These are phyloP conservation scores for Ommatoiulus sabulosus DNA, from an alignment of 2,888 invertebrate species.

Conservation along the genomic window DNA sequence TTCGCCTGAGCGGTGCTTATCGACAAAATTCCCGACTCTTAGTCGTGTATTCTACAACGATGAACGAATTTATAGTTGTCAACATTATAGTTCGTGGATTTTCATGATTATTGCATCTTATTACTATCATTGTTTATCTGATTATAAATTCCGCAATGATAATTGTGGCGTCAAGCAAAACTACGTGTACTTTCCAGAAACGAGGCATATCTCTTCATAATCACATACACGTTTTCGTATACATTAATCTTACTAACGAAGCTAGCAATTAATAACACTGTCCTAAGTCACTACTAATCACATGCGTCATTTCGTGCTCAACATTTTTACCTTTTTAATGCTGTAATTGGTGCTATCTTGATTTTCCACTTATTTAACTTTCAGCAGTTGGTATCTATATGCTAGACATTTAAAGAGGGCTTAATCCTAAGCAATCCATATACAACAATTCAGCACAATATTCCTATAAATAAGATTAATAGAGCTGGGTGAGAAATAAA, in stretches of 20 bases:
- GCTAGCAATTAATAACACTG: slow-evolving; percentile 38
- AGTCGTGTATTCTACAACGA: too few relatives aligned
- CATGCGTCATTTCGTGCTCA: not conserved
- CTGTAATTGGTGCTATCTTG: not conserved
- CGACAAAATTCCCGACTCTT: too few relatives aligned
- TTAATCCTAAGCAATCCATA: not conserved
- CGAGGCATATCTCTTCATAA: slow-evolving; percentile 14
- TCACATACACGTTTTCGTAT: slow-evolving; percentile 47
- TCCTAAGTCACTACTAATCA: slow-evolving; percentile 23
- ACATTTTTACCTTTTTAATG: not conserved
- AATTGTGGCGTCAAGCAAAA: not conserved
- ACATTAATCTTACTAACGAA: slow-evolving; percentile 36
- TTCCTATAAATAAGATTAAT: not conserved
- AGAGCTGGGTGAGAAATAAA: not conserved
- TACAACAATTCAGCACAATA: too few relatives aligned
- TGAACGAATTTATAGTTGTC: not conserved
- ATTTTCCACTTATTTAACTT: not conserved
- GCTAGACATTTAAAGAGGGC: not conserved
- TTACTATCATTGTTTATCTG: not conserved
- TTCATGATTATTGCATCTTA: not conserved
- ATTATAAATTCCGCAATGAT: not conserved
- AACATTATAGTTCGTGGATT: not conserved
- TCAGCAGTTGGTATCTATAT: not conserved
- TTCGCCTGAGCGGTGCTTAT: too few relatives aligned
- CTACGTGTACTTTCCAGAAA: not conserved